Percentiles rank a stretch among this genome's conserved stretches.
phyloP scores from a whole-genome alignment of 2,888 invertebrate genomes.

The Argyra leucocephala region DNA sequence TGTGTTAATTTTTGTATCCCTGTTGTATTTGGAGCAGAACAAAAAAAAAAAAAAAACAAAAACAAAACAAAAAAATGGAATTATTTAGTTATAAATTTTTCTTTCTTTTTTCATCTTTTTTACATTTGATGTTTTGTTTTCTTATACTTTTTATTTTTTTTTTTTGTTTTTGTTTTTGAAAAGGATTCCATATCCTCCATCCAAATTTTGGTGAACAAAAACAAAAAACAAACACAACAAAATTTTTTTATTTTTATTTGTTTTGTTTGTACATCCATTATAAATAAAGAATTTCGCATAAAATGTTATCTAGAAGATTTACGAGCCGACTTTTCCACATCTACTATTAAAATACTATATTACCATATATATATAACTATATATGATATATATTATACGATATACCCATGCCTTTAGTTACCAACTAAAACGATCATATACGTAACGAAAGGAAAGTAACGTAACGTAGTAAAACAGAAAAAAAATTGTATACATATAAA shows the following conservation, averaged over 20 bases:
- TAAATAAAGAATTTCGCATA: conserved; percentile 6
- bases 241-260: not conserved
- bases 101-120: not conserved
- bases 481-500: too few relatives aligned
- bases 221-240: not conserved
- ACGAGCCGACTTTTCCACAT: conserved; percentile 6
- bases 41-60: not conserved
- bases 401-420: too few relatives aligned
- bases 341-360: too few relatives aligned
- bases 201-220: not conserved
- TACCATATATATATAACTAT: too few relatives aligned
- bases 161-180: not conserved
- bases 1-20: not conserved
- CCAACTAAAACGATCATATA: too few relatives aligned
- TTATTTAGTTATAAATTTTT: not conserved
- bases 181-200: not conserved
- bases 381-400: too few relatives aligned
- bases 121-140: not conserved
- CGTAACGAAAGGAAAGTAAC: too few relatives aligned
- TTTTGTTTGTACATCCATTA: conserved; percentile 3
- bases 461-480: too few relatives aligned
- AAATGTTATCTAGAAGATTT: conserved; percentile 1
- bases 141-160: not conserved
- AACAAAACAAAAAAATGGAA: not conserved
- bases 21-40: not conserved